Percentiles rank a stretch among this genome's conserved stretches.
Conservation (phyloP, 2,113 vertebrate species). For the Tautogolabrus adspersus region DNA sequence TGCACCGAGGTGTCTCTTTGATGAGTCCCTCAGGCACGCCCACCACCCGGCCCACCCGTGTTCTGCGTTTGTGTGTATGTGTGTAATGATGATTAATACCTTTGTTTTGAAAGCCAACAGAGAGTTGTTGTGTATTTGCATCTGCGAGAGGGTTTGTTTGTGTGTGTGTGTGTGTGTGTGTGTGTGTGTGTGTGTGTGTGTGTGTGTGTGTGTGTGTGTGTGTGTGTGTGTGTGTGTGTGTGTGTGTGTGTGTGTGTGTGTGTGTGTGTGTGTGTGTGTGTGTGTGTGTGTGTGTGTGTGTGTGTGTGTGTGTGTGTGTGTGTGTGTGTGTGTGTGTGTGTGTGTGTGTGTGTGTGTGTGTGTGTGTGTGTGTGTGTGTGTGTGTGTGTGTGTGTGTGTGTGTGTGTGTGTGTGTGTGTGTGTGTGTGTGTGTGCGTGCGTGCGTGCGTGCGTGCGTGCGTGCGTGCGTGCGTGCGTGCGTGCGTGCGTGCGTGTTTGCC, state of each 20-base stretch:
- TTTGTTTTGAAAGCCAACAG: constrained; percentile 82
- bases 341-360: constrained; percentile 3
- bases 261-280: too few species aligned
- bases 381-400: background rate
- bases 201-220: constrained; percentile 41
- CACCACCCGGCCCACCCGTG: constrained; percentile 60
- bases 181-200: background rate
- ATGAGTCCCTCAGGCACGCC: constrained; percentile 71
- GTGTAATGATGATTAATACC: constrained; percentile 85
- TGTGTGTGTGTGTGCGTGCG: too few species aligned
- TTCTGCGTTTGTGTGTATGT: constrained; percentile 66
- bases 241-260: too few species aligned
- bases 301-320: background rate
- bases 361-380: background rate
- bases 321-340: background rate
- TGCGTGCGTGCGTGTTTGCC: constrained; percentile 5
- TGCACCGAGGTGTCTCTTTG: constrained; percentile 73
- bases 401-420: background rate
- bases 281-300: too few species aligned
- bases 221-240: too few species aligned
- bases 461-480: background rate
- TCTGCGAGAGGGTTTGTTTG: constrained; percentile 27
- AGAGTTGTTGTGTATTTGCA: constrained; percentile 62
- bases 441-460: background rate
- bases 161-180: background rate